phyloP scores from a whole-genome alignment of 2,113 vertebrate species.

The Pelecanus crispus region DNA sequence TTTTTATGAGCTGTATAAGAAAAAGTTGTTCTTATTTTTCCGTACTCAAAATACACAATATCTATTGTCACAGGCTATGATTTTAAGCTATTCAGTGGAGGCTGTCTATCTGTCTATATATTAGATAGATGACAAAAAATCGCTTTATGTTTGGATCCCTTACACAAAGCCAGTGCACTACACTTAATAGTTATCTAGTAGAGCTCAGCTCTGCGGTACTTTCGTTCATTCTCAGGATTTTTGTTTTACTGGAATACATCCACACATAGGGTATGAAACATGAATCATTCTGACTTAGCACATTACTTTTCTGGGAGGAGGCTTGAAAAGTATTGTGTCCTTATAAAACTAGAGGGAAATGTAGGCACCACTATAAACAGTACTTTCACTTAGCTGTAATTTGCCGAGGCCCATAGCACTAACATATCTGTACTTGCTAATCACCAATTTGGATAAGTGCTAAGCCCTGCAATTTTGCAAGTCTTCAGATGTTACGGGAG shows the following conservation, averaged over 20 bases:
- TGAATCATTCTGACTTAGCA: neutral
- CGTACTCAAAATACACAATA: neutral
- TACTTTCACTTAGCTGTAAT: neutral
- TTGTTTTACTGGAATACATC: neutral
- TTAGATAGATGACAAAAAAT: neutral
- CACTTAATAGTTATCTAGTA: neutral
- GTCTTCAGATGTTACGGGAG: neutral
- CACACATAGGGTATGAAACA: neutral
- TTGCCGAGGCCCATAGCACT: neutral
- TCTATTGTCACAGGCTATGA: neutral
- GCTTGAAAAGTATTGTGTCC: neutral
- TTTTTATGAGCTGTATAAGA: neutral
- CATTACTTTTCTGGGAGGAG: neutral
- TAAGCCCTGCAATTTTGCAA: conserved; percentile 36
- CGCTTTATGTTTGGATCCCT: neutral
- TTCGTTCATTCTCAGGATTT: neutral
- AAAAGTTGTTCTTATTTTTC: neutral
- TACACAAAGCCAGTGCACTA: neutral
- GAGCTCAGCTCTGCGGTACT: neutral
- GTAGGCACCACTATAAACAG: neutral
- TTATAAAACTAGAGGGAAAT: neutral
- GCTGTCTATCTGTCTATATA: neutral
- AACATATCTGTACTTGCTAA: neutral
- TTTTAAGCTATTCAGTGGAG: neutral
- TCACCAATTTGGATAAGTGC: neutral